phyloP scores from a whole-genome alignment of 2,797 vertebrate genomes.

The Erpetoichthys calabaricus region DNA sequence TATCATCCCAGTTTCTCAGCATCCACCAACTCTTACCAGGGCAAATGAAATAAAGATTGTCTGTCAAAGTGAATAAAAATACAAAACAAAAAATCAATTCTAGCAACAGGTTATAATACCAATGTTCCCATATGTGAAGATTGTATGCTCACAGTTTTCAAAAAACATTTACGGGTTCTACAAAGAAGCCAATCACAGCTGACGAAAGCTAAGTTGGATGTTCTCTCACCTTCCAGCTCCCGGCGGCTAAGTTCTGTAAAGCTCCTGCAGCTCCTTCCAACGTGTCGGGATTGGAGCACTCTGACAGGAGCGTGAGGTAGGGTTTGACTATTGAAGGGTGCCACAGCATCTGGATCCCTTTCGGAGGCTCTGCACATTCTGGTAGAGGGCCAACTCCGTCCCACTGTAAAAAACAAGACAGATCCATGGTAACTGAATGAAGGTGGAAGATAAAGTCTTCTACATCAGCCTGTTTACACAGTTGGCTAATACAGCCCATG shows the following conservation, averaged over 20 bases:
- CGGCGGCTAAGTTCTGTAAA: conserved; percentile 93
- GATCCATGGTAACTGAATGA: neutral
- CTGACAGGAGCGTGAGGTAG: conserved; percentile 98
- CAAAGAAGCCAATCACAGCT: neutral
- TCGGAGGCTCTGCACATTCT: conserved; percentile 83
- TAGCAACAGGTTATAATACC: neutral
- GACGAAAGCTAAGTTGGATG: conserved; percentile 8
- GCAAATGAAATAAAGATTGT: neutral
- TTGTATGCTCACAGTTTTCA: no score
- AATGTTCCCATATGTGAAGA: no score
- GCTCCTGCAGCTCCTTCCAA: conserved; percentile 94
- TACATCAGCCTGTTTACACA: neutral
- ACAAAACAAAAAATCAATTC: neutral
- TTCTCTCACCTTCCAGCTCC: conserved; percentile 89
- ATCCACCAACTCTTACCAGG: neutral
- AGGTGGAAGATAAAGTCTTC: neutral
- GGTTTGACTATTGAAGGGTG: conserved; percentile 98
- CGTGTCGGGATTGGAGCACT: conserved; percentile 97
- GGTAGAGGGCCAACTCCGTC: conserved; percentile 93
- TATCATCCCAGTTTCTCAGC: neutral
- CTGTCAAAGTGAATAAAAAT: neutral
- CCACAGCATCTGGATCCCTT: conserved; percentile 98
- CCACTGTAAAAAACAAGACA: conserved; percentile 60
- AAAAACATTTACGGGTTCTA: no score
- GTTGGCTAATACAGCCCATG: no score